A percentile compares a stretch with the other conserved stretches of the same genome.
These are phyloP conservation scores for Tuta absoluta DNA, from an alignment of 2,888 invertebrate genomes.

Conservation along the genomic window DNA sequence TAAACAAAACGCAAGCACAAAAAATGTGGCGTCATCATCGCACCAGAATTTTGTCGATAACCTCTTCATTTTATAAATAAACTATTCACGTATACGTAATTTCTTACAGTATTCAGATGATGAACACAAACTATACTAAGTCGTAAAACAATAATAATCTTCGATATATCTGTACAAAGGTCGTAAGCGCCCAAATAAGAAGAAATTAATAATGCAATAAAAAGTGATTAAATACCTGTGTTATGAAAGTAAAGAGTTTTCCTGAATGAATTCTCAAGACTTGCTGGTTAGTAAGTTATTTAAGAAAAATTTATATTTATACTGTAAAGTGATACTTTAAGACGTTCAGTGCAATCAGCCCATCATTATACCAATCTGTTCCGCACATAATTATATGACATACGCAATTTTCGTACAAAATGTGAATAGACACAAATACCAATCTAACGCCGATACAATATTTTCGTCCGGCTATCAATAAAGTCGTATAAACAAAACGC, in stretches of 20 bases:
- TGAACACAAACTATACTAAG: not conserved
- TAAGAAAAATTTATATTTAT: too few relatives aligned
- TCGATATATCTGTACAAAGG: not conserved
- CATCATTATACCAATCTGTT: too few relatives aligned
- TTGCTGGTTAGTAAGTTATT: too few relatives aligned
- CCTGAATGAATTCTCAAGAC: too few relatives aligned
- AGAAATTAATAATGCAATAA: not conserved
- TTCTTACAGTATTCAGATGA: not conserved
- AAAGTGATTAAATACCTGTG: not conserved
- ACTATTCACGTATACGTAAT: not conserved
- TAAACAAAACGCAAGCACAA: conserved; percentile 3
- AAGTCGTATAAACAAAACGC: conserved; percentile 33
- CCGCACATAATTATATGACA: too few relatives aligned
- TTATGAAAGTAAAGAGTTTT: too few relatives aligned
- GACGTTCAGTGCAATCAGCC: too few relatives aligned
- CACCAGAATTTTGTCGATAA: not conserved
- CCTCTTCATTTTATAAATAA: not conserved
- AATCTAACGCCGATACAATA: not conserved
- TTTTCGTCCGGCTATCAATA: not conserved
- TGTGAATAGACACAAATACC: not conserved
- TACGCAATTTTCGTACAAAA: not conserved
- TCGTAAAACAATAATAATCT: too few relatives aligned
- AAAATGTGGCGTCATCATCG: not conserved
- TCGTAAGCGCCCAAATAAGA: not conserved
- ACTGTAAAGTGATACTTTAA: too few relatives aligned